phyloP scores from a whole-genome alignment of 2,113 vertebrate genomes.

The Ictalurus furcatus region DNA sequence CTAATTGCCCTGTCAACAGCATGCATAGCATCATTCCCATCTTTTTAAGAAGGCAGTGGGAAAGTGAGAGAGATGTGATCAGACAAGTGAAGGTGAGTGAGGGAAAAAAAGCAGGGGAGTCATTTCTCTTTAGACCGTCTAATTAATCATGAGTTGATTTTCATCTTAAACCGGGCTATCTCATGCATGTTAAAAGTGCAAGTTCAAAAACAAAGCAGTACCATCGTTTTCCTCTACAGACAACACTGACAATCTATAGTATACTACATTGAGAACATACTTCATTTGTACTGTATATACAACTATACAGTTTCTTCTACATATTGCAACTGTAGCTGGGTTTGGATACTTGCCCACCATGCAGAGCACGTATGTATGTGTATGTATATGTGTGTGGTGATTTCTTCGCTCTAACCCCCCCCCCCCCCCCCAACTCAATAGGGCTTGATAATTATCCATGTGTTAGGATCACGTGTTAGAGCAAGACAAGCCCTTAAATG shows the following conservation, averaged over 20 bases:
- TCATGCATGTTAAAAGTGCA: not conserved
- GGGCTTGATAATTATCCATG: conserved; percentile 25
- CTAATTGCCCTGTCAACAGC: conserved; percentile 56
- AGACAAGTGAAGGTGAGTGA: conserved; percentile 40
- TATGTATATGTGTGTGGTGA: not conserved
- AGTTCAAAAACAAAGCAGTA: not conserved
- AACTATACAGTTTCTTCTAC: not conserved
- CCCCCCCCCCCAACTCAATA: not conserved
- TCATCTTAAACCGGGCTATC: not conserved
- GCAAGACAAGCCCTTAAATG: conserved; percentile 4
- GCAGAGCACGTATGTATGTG: not conserved
- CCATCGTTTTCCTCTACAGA: not conserved
- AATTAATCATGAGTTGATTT: conserved; percentile 12
- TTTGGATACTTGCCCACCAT: not conserved
- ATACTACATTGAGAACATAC: not conserved
- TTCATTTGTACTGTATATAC: not conserved
- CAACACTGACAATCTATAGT: not conserved
- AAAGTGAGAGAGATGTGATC: conserved; percentile 35
- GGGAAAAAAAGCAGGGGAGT: not conserved
- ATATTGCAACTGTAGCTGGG: not conserved
- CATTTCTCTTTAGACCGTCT: conserved; percentile 13
- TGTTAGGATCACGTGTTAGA: not conserved
- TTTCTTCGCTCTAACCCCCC: not conserved
- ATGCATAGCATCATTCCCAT: conserved; percentile 48
- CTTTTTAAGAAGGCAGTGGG: conserved; percentile 35